Percentiles rank a stretch among this genome's conserved stretches.
Conservation (phyloP, 1,140 invertebrate genomes). For the Ridgeia piscesae region DNA sequence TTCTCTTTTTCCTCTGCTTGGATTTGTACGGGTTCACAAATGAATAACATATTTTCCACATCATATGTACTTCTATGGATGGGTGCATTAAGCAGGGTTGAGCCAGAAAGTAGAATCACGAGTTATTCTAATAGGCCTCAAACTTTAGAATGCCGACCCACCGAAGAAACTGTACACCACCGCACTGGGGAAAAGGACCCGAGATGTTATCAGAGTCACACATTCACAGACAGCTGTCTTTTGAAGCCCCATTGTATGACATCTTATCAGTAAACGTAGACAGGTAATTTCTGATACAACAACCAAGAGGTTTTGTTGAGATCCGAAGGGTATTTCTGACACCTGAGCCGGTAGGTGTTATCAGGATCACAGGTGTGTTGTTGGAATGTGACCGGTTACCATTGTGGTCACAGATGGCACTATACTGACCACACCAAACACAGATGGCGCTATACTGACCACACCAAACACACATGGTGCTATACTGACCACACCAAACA, state of each 20-base stretch:
- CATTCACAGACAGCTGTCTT: not conserved
- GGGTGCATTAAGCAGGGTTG: no score
- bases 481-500: no score
- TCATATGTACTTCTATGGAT: no score
- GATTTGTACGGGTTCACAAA: no score
- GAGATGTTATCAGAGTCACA: not conserved
- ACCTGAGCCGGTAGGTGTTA: not conserved
- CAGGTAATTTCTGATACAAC: not conserved
- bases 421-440: no score
- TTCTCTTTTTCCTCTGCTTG: no score
- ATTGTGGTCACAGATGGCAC: not conserved
- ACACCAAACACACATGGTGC: not conserved
- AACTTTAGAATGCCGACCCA: no score
- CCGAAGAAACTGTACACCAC: not conserved
- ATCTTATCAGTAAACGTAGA: constrained; percentile 1
- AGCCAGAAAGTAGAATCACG: no score
- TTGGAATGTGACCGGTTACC: not conserved
- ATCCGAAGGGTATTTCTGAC: not conserved
- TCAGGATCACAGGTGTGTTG: not conserved
- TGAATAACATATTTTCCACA: no score
- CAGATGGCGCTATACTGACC: no score
- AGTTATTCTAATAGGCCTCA: no score
- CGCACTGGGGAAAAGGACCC: not conserved
- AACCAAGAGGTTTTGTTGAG: not conserved
- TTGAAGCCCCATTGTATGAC: not conserved